These are phyloP conservation scores for Ascidia mentula DNA, from an alignment of 23 tunicate genomes.

Conservation along the genomic window DNA sequence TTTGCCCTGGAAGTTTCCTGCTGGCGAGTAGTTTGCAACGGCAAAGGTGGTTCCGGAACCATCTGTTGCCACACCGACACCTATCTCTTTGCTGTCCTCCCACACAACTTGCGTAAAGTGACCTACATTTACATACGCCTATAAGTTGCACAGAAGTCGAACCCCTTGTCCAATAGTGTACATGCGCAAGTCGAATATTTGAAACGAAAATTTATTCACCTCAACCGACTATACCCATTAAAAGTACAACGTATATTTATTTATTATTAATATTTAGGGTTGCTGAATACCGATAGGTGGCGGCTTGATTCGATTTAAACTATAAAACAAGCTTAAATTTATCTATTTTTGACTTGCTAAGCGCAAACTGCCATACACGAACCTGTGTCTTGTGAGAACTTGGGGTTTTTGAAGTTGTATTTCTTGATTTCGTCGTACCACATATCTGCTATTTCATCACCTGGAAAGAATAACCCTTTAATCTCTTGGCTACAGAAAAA, in stretches of 20 bases:
- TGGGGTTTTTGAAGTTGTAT: conserved; percentile 48
- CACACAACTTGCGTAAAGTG: conserved; percentile 91
- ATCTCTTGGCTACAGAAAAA: too few species aligned
- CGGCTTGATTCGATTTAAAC: too few species aligned
- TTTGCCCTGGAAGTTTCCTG: conserved; percentile 59
- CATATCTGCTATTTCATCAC: conserved; percentile 45
- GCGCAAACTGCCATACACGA: too few species aligned
- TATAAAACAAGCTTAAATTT: too few species aligned
- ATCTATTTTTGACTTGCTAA: neutral
- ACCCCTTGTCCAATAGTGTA: neutral
- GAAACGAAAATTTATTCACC: neutral
- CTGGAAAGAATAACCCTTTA: conserved; percentile 27
- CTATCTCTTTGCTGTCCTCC: conserved; percentile 45
- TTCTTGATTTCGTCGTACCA: conserved; percentile 73
- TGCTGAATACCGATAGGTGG: too few species aligned
- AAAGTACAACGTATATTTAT: too few species aligned
- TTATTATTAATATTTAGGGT: too few species aligned
- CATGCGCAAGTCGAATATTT: neutral
- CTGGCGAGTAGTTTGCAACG: conserved; percentile 65
- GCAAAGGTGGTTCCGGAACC: conserved; percentile 47
- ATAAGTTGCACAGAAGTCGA: neutral
- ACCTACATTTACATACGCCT: conserved; percentile 21
- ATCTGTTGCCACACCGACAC: conserved; percentile 76
- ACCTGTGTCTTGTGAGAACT: conserved; percentile 44
- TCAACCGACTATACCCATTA: too few species aligned